A percentile compares a stretch with the other conserved stretches of the same genome.
Evolutionary conservation across 2,888 invertebrate genomes (phyloP).

Genomic region (Drosophila suboccidentalis): DNA sequence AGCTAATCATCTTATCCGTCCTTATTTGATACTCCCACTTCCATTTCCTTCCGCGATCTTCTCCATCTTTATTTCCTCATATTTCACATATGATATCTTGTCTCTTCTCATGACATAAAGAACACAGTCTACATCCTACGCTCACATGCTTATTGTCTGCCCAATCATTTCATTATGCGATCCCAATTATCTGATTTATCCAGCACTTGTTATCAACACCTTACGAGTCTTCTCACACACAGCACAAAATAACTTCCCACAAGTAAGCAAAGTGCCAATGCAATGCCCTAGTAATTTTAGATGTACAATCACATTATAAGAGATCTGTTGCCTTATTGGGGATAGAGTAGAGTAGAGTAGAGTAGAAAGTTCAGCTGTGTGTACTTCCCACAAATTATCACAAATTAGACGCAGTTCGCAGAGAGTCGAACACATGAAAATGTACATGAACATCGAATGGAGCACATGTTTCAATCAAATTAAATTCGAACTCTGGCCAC

Average conservation of each 20-base stretch:
- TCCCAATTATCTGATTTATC: conserved; percentile 58
- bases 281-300: conserved; percentile 54
- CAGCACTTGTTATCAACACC: conserved; percentile 55
- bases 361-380: conserved; percentile 33
- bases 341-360: background rate
- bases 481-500: conserved; percentile 65
- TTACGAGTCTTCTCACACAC: conserved; percentile 12
- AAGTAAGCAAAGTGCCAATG: conserved; percentile 15
- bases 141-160: conserved; percentile 14
- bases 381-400: conserved; percentile 79
- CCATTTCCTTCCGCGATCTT: background rate
- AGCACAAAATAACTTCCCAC: conserved; percentile 40
- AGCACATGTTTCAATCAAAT: conserved; percentile 73
- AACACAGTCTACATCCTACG: background rate
- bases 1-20: background rate
- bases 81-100: conserved; percentile 1
- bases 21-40: no score
- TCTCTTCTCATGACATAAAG: conserved; percentile 2
- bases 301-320: conserved; percentile 33
- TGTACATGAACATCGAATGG: conserved; percentile 44
- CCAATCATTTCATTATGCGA: conserved; percentile 46
- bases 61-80: background rate
- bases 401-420: conserved; percentile 74
- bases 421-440: background rate
- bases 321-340: conserved; percentile 31